Base-by-base conservation (phyloP, 2,888 invertebrate species). In the Amorpha juglandis region DNA sequence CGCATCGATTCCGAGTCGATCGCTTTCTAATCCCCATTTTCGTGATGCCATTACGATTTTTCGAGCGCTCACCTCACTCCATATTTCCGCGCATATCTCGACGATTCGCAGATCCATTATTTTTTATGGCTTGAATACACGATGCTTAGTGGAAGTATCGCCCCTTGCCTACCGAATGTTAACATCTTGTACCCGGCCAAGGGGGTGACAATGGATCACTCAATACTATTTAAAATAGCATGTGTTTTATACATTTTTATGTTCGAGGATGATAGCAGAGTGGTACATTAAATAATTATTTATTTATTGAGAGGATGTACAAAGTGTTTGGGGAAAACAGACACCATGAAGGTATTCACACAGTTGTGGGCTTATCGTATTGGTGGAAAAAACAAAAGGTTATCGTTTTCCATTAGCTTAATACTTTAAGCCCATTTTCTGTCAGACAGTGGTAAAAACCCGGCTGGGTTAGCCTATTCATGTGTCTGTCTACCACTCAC, bases 41-140 rank as follows among this genome's bases (percentile, higher is more conserved):
- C 85, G 88, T 85, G 87, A 86, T 84, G 90, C 91, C 88, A 90
- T 93, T 93, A 92, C 91, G 91, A 92, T 92, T 90, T 91, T 89
- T 90, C 84, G 84, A 86, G 82, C 90, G 90, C 88, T 87, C 87
- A 90, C 91, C 91, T 90, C 88, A 81, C 91, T 89, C 91, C 89
- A 91, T 91, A 92, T 92, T 93, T 92, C 90, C 88, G 90, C 87
- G 91, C 91, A 91, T 93, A 93, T 93, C 93, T 86, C 90, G 87
- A 86, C 91, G 90, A 92, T 92, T 92, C 89, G 87, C 83, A 91
- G 91, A 92, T 91, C 91, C 92, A 93, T 93, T 93, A 93, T 92
- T 92, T 93, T 93, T 93, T 93, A 93, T 93, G 86, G 88, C 80
- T 82, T 80, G 89, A 91, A 89, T 91, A 91, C 91, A 91, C 86